These are phyloP conservation scores for Eleginops maclovinus DNA, from an alignment of 2,113 vertebrate genomes.

Conservation along the genomic window DNA sequence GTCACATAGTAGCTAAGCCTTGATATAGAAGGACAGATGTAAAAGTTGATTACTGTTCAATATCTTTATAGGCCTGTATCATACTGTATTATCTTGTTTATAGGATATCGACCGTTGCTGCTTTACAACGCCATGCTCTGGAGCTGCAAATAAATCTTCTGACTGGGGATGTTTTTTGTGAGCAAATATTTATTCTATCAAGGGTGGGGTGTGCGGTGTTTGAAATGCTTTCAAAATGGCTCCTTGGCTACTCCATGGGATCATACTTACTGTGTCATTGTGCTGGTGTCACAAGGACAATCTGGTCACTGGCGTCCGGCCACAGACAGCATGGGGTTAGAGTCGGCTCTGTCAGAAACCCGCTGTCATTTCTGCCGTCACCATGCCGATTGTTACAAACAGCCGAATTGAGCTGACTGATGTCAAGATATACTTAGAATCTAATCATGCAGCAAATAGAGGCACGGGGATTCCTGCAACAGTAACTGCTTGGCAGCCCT, in stretches of 20 bases:
- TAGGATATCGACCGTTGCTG: conserved; percentile 55
- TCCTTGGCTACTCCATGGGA: conserved; percentile 32
- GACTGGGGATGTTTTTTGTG: conserved; percentile 8
- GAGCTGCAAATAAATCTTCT: conserved; percentile 63
- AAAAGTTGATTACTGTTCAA: conserved; percentile 60
- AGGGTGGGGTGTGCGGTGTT: conserved; percentile 20
- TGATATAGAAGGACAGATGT: conserved; percentile 65
- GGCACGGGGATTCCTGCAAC: conserved; percentile 64
- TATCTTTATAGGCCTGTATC: conserved; percentile 65
- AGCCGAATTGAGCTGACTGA: conserved; percentile 68
- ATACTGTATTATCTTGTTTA: conserved; percentile 57
- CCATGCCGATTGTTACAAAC: conserved; percentile 60
- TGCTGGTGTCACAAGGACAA: conserved; percentile 59
- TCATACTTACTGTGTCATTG: conserved; percentile 44
- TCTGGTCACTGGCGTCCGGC: conserved; percentile 63
- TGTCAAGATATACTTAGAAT: conserved; percentile 77
- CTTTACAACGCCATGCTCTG: conserved; percentile 32
- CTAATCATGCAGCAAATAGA: conserved; percentile 80
- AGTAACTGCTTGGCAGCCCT: conserved; percentile 56
- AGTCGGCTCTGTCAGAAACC: conserved; percentile 65
- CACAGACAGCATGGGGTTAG: conserved; percentile 59
- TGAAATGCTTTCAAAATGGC: conserved; percentile 53
- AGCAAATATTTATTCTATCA: conserved; percentile 61
- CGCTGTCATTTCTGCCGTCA: conserved; percentile 67
- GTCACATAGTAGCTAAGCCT: conserved; percentile 16